Evolutionary conservation across 2,888 invertebrate genomes (phyloP).

Genomic region (Notodonta ziczac): DNA sequence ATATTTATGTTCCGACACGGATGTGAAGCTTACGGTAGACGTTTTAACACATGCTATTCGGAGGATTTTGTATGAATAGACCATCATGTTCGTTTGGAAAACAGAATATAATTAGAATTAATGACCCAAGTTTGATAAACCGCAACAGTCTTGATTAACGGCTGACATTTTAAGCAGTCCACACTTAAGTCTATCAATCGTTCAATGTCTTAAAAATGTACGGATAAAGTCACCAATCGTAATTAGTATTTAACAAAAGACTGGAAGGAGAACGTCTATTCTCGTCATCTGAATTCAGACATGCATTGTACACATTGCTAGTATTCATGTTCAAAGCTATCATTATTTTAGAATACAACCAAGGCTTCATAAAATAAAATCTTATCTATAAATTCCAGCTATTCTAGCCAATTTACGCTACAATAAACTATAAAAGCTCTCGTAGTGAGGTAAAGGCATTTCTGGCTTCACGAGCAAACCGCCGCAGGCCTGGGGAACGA

Average conservation of each 20-base stretch:
- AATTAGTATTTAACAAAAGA: too few relatives aligned
- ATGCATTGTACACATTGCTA: neutral
- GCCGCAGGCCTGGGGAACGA: conserved; percentile 10
- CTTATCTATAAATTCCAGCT: neutral
- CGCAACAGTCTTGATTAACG: too few relatives aligned
- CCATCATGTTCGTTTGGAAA: neutral
- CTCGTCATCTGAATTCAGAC: too few relatives aligned
- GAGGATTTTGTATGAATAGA: neutral
- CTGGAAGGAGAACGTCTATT: too few relatives aligned
- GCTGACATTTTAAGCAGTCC: too few relatives aligned
- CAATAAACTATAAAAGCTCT: conserved; percentile 1
- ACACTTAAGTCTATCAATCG: too few relatives aligned
- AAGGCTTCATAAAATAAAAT: neutral
- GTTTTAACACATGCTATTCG: neutral
- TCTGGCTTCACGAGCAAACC: conserved; percentile 2
- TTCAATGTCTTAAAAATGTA: too few relatives aligned
- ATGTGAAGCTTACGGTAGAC: neutral
- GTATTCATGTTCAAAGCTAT: neutral
- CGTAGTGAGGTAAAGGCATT: neutral
- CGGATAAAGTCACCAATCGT: too few relatives aligned
- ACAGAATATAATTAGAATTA: neutral
- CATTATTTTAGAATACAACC: too few relatives aligned
- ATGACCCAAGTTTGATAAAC: too few relatives aligned
- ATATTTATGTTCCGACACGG: conserved; percentile 24
- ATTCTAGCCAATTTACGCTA: neutral